A percentile compares a stretch with the other conserved stretches of the same genome.
These are phyloP conservation scores for Erythrocercus mccallii DNA, from an alignment of 2,113 vertebrate genomes.

Conservation along the genomic window DNA sequence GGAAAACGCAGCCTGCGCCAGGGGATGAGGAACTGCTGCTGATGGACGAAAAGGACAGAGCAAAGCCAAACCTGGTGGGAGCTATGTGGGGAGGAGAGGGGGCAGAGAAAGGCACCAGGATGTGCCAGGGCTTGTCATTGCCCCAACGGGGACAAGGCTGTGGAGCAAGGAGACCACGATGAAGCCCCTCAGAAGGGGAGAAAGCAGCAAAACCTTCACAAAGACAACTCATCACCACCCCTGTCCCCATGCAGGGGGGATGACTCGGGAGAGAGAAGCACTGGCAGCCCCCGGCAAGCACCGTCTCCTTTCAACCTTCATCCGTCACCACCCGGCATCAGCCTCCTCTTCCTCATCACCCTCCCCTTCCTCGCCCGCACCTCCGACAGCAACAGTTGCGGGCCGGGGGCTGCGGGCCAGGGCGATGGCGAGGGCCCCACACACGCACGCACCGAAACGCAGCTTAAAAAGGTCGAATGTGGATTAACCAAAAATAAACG, in stretches of 20 bases:
- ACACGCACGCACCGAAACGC: neutral
- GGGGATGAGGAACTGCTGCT: neutral
- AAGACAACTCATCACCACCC: neutral
- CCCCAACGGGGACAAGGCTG: neutral
- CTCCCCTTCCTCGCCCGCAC: neutral
- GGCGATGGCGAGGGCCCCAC: neutral
- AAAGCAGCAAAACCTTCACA: neutral
- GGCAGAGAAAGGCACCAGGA: neutral
- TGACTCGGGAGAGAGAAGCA: neutral
- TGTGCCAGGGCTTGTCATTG: neutral
- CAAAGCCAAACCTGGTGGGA: neutral
- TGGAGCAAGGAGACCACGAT: neutral
- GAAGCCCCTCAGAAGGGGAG: neutral
- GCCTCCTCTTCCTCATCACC: neutral
- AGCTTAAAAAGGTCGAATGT: conserved; percentile 48
- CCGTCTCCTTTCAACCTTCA: conserved; percentile 45
- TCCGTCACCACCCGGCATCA: neutral
- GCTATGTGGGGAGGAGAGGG: neutral
- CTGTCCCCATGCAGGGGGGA: neutral
- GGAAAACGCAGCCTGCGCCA: neutral
- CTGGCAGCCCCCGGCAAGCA: neutral
- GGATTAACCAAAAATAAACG: conserved; percentile 59
- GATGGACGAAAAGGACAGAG: neutral
- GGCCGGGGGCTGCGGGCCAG: neutral
- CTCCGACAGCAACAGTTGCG: conserved; percentile 54